Conservation (phyloP, 2,797 vertebrate species). For the Picus viridis region DNA sequence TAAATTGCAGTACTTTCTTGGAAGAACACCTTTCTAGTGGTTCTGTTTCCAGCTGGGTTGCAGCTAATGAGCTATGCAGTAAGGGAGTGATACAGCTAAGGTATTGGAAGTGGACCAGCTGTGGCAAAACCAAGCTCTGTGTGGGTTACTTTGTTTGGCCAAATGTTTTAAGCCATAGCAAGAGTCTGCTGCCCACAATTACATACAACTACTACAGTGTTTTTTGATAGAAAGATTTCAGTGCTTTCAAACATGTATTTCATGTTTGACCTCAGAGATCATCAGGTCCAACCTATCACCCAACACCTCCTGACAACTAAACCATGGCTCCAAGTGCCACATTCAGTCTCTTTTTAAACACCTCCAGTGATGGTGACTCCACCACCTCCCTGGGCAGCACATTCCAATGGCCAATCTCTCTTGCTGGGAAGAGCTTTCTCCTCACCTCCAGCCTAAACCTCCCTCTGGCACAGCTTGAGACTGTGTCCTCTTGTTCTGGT, state of each 20-base stretch:
- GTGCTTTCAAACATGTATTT: not conserved
- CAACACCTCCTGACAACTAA: no score
- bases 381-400: no score
- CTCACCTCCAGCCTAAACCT: no score
- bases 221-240: not conserved
- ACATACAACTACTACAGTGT: not conserved
- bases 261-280: not conserved
- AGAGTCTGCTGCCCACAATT: not conserved
- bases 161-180: not conserved
- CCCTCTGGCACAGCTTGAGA: no score
- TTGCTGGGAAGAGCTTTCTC: no score
- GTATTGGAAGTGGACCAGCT: not conserved
- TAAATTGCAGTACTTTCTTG: not conserved
- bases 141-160: not conserved
- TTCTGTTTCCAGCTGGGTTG: not conserved
- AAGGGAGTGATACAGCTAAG: not conserved
- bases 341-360: no score
- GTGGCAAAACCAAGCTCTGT: not conserved
- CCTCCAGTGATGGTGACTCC: no score
- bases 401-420: no score
- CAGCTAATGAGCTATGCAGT: not conserved
- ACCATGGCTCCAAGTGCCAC: no score
- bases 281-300: no score
- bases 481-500: no score
- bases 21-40: not conserved